Evolutionary conservation across 2,888 invertebrate genomes (phyloP), one percentile per base, ranked within the genome.

Genomic region (Phaedon cochleariae): DNA sequence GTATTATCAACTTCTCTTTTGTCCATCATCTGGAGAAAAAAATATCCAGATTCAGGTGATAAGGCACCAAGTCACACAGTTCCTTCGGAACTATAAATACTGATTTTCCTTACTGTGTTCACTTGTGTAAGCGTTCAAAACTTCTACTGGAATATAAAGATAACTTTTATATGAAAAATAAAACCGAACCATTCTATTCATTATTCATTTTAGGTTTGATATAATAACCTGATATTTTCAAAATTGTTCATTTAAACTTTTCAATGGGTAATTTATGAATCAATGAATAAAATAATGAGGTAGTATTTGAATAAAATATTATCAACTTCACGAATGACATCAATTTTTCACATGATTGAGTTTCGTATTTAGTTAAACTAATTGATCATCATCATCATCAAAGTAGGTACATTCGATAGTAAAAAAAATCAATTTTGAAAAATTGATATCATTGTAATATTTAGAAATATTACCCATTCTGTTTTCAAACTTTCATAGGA

Each of bases 51-150:
- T 61, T 69, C 59, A 58, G 69, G 69, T 68, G 62, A 60, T 75
- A 77, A 77, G 77, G 77, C 78, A 74, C 75, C 74, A 76, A 74
- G 73, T 75, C 75, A 73, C 63, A 71, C 75, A 77, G 77, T 78
- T 77, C 77, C 78, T 75, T 77, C 77, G 77, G 78, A 78, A 78
- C 78, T 69, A 78, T 70, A 69, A 76, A 76, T 73, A 73, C 73
- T 74, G 71, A 57, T 67, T 73, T 64, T 64, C 68, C 68, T 73
- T 68, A 70, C 63, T 72, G 72, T 71, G 74, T 72, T 71, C 68
- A 62, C 65, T 69, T 69, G 68, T 66, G 63, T 70, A 68, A 72
- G 74, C 65, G 66, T 72, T 73, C 73, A 70, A 60, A 64, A 69
- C 72, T 73, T 66, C 62, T 67, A 69, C 64, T 68, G 67, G 65